Evolutionary conservation across 2,888 invertebrate genomes (phyloP).

Genomic region (Zelleria hepariella): DNA sequence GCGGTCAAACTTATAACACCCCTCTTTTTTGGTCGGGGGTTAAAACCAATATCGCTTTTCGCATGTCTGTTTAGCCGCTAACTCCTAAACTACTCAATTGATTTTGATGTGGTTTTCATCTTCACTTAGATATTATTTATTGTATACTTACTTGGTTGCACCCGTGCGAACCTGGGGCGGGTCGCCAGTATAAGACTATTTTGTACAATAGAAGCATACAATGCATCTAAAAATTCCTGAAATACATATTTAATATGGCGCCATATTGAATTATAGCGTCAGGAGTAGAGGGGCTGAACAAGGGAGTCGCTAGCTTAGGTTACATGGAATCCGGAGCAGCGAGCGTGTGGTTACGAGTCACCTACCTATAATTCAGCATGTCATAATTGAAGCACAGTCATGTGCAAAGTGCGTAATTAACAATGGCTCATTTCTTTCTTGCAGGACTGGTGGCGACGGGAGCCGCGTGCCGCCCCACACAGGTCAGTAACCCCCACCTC

Average conservation of each 20-base stretch:
- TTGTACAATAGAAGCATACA: too few relatives aligned
- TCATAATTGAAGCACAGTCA: constrained; percentile 46
- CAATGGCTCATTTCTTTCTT: constrained; percentile 46
- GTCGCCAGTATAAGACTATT: not conserved
- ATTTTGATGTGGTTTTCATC: too few relatives aligned
- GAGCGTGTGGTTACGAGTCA: constrained; percentile 37
- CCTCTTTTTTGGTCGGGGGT: too few relatives aligned
- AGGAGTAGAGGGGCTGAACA: constrained; percentile 23
- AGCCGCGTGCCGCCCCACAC: constrained; percentile 36
- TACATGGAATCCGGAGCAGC: constrained; percentile 19
- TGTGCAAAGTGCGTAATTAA: constrained; percentile 50
- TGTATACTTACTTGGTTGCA: not conserved
- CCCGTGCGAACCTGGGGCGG: not conserved
- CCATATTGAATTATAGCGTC: too few relatives aligned
- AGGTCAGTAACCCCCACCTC: constrained; percentile 57
- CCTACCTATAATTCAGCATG: constrained; percentile 39
- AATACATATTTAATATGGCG: too few relatives aligned
- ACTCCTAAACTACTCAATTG: too few relatives aligned
- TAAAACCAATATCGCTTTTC: too few relatives aligned
- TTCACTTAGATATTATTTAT: too few relatives aligned
- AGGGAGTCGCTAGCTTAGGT: constrained; percentile 27
- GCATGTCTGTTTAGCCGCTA: too few relatives aligned
- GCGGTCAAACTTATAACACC: too few relatives aligned
- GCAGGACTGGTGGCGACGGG: constrained; percentile 50
- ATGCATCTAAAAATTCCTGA: too few relatives aligned